Evolutionary conservation across 2,797 vertebrate genomes (phyloP), one percentile per base, ranked within the genome.

Genomic region (Microctenopoma steveboyesi): DNA sequence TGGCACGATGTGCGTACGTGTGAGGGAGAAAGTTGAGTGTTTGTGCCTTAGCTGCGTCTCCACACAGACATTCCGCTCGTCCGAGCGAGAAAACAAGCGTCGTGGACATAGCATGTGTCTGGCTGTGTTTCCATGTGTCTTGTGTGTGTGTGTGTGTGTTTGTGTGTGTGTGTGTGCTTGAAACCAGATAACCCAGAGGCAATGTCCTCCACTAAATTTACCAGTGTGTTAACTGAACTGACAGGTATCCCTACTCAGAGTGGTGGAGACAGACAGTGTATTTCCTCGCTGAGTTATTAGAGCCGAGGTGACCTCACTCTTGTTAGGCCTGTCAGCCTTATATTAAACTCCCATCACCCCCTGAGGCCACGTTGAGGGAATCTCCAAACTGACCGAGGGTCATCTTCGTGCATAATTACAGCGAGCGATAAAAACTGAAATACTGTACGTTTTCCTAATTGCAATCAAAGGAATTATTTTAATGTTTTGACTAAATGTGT

Each of bases 141-240:
- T 63, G 61, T 72, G 68, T 76, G 66, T 46, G 33, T 33, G 58
- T 50, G 14, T 64, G 76, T 65, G 65, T 72, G 60, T n/a, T 55
- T 88, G 91, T 76, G 66, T 46, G 33, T 33, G 58, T 50, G 14
- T 64, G 76, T 65, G 65, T 72, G 60, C 18, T 57, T 88, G 91
- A 90, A 93, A 94, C 74, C 57, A 82, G 89, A 94, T 91, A 88
- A 73, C 66, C 69, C 77, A 67, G 62, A 88, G 78, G 67, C 79
- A 45, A 82, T 88, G 80, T 82, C 81, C 80, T 58, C 85, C 82
- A 90, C 91, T 94, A 95, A 94, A 95, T 94, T 94, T 93, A 93
- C 91, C 89, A 85, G 66, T 77, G 78, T 86, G 92, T 91, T 86
- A 92, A 89, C 86, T 80, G 87, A 91, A 85, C 85, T 88, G 87